Evolutionary conservation across 1,140 invertebrate species (phyloP).

Genomic region (Drosophila nasuta): DNA sequence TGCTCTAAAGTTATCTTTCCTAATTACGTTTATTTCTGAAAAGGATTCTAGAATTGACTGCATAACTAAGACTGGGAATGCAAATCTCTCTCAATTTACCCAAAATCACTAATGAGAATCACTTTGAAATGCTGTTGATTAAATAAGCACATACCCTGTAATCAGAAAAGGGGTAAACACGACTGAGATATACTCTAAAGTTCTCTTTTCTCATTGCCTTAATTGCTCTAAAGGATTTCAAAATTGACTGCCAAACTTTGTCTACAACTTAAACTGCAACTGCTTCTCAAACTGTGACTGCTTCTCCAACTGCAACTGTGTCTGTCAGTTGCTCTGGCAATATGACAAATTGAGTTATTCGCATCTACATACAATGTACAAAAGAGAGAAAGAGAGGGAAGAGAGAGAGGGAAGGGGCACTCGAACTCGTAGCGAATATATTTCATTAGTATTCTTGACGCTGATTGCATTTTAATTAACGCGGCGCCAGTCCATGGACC

Average conservation of each 20-base stretch:
- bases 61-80: too few relatives aligned
- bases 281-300: constrained; percentile 9
- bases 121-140: constrained; percentile 29
- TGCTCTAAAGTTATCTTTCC: too few relatives aligned
- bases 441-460: constrained; percentile 77
- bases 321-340: constrained; percentile 28
- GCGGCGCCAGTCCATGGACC: constrained; percentile 60
- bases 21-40: too few relatives aligned
- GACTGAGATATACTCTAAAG: too few relatives aligned
- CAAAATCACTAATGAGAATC: constrained; percentile 10
- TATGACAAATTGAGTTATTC: constrained; percentile 61
- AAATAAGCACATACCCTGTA: constrained; percentile 30
- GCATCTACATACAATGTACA: constrained; percentile 46
- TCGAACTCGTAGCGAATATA: constrained; percentile 45
- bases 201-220: too few relatives aligned
- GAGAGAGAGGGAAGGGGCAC: not conserved
- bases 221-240: too few relatives aligned
- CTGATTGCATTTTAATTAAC: constrained; percentile 81
- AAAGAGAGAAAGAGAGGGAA: not conserved
- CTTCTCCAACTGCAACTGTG: constrained; percentile 1
- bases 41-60: too few relatives aligned
- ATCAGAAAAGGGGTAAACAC: too few relatives aligned
- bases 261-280: not conserved
- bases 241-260: too few relatives aligned
- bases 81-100: too few relatives aligned